Conservation (phyloP, 30 jellyfish, hydroid and myxozoan species). For the Turritopsis rubra region DNA sequence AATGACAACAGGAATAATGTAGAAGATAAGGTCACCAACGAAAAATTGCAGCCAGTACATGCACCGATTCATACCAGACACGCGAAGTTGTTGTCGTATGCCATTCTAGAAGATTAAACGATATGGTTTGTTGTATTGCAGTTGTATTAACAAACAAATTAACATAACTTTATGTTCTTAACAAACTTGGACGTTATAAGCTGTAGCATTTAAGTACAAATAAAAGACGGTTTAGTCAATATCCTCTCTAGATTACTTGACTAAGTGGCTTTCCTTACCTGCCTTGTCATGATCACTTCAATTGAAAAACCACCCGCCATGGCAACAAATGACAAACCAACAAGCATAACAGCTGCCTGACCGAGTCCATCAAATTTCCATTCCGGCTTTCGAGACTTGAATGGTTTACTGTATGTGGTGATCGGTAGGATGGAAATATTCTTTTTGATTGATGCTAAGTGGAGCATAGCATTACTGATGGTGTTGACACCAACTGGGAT, state of each 20-base stretch:
- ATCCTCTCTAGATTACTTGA: not conserved
- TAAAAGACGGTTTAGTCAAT: too few relatives aligned
- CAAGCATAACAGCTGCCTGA: conserved; percentile 42
- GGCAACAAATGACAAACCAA: conserved; percentile 59
- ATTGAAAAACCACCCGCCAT: conserved; percentile 61
- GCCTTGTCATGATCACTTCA: conserved; percentile 47
- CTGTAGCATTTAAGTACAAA: too few relatives aligned
- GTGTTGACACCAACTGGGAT: conserved; percentile 77
- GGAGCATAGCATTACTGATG: conserved; percentile 43
- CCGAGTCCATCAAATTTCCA: conserved; percentile 51
- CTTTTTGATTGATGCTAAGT: conserved; percentile 37
- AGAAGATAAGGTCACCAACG: conserved; percentile 49
- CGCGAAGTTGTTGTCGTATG: conserved; percentile 76
- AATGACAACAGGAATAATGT: conserved; percentile 45
- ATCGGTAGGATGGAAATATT: conserved; percentile 43
- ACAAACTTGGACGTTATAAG: not conserved
- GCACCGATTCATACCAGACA: conserved; percentile 62
- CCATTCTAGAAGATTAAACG: conserved; percentile 41
- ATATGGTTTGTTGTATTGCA: not conserved
- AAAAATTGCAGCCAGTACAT: conserved; percentile 65
- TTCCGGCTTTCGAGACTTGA: conserved; percentile 38
- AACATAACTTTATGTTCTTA: not conserved
- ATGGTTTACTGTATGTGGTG: conserved; percentile 38
- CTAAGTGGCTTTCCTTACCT: conserved; percentile 38
- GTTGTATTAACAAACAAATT: not conserved